Base-by-base conservation (phyloP, 2,113 vertebrate species). In the Calyptomena viridis region DNA sequence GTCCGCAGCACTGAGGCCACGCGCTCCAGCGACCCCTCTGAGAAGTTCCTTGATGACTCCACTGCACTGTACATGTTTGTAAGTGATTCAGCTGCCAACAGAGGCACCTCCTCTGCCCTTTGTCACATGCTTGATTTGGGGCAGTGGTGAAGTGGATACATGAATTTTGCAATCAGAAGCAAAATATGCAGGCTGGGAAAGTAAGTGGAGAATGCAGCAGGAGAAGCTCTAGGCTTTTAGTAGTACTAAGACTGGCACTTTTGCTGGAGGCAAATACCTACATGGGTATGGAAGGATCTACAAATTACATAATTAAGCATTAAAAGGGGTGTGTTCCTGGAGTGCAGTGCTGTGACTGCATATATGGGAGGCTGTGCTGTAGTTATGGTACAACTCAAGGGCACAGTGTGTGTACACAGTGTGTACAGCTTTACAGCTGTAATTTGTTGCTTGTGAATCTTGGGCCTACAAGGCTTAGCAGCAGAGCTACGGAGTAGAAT, bases 1-100 rank as follows among this genome's bases (percentile, higher is more conserved):
- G 47, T 96, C 20, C 98, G 97, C 84, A 99, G 99, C 62, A 91
- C 86, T 2, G 98, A 98, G 71, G 99, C 98, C 46, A 93, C 95
- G 0, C 98, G 98, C 66, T 98, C 96, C 20, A 98, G 98, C 0
- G 98, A 98, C 78, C 98, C 98, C 90, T 97, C 97, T 0, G 98
- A 99, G 93, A 98, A 99, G 97, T 99, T 99, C 92, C 94, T 99
- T 11, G 99, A 99, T 0, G 99, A 99, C 92, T 99, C 99, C 89
- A 99, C 98, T 0, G 99, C 99, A 0, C 97, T 99, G 33, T 99
- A 99, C 95, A 98, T 98, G 96, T 99, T 99, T 55, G 99, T 99
- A 95, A 97, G 99, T 98, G 60, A 33, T 8, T 30, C 3, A 33
- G 47, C 59, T 64, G 86, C 37, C 35, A 2, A 19, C 30, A 74